phyloP scores from a whole-genome alignment of 2,113 vertebrate genomes.

The Lepus europaeus region DNA sequence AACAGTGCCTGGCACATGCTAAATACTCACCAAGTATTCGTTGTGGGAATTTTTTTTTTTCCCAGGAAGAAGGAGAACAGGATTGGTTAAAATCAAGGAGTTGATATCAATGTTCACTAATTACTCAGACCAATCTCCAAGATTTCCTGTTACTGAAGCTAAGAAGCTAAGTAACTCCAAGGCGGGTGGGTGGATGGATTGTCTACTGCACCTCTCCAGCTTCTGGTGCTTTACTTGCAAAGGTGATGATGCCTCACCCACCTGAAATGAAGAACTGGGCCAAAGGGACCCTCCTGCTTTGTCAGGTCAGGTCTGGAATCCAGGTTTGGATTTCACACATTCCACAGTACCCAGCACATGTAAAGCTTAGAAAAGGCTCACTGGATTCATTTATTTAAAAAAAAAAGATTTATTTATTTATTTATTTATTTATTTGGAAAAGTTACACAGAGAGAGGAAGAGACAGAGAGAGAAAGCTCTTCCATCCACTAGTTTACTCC shows the following conservation, averaged over 20 bases:
- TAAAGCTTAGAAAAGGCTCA: not conserved
- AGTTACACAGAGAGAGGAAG: no score
- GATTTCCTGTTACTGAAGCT: not conserved
- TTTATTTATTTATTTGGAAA: no score
- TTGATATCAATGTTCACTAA: not conserved
- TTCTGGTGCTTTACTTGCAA: not conserved
- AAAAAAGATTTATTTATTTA: no score
- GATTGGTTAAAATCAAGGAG: not conserved
- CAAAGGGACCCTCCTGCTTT: not conserved
- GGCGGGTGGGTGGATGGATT: not conserved
- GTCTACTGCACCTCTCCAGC: not conserved
- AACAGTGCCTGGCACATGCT: not conserved
- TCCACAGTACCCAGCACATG: not conserved
- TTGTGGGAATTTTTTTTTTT: slow-evolving; percentile 7
- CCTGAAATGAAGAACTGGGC: not conserved
- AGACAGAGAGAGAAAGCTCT: no score
- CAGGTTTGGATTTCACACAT: not conserved
- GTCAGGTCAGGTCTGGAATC: not conserved
- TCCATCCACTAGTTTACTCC: no score
- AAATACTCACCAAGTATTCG: not conserved
- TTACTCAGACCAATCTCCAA: not conserved
- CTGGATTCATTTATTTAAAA: not conserved
- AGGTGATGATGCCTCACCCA: not conserved
- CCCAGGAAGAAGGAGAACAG: slow-evolving; percentile 42
- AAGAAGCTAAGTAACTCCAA: not conserved